phyloP scores from a whole-genome alignment of 2,888 invertebrate species.

The Isotomurus palustris region DNA sequence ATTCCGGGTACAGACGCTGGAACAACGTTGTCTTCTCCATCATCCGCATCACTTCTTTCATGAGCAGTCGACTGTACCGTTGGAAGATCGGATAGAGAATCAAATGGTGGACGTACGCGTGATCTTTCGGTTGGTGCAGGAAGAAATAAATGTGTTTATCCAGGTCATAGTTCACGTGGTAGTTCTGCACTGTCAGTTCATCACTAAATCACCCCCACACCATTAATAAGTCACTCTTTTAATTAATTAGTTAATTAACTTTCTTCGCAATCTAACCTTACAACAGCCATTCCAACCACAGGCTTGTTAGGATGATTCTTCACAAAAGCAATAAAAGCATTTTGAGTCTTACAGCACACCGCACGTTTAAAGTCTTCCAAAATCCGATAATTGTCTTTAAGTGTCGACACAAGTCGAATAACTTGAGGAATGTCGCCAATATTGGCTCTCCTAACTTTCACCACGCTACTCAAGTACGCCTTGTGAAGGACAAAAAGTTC shows the following conservation, averaged over 20 bases:
- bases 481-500: slow-evolving; percentile 39
- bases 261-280: slow-evolving; percentile 14
- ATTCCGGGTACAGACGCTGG: slow-evolving; percentile 54
- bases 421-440: slow-evolving; percentile 27
- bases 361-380: slow-evolving; percentile 26
- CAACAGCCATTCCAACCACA: slow-evolving; percentile 33
- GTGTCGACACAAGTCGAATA: slow-evolving; percentile 24
- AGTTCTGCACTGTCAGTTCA: slow-evolving; percentile 49
- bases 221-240: too few species aligned
- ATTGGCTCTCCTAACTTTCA: slow-evolving; percentile 28
- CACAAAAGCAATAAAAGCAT: slow-evolving; percentile 33
- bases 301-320: slow-evolving; percentile 21
- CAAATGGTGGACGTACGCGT: slow-evolving; percentile 52
- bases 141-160: slow-evolving; percentile 48
- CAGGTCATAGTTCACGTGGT: slow-evolving; percentile 51
- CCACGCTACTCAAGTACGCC: slow-evolving; percentile 19
- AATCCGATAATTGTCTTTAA: slow-evolving; percentile 34
- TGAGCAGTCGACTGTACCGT: slow-evolving; percentile 56
- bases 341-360: slow-evolving; percentile 5
- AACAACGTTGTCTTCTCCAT: slow-evolving; percentile 57
- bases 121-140: slow-evolving; percentile 46
- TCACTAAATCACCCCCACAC: too few species aligned
- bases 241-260: slow-evolving; percentile 21
- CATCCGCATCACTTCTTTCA: slow-evolving; percentile 61
- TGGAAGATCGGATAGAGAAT: slow-evolving; percentile 60